These are phyloP conservation scores for Dendrocincla tyrannina DNA, from an alignment of 2,797 vertebrate species.

Conservation along the genomic window DNA sequence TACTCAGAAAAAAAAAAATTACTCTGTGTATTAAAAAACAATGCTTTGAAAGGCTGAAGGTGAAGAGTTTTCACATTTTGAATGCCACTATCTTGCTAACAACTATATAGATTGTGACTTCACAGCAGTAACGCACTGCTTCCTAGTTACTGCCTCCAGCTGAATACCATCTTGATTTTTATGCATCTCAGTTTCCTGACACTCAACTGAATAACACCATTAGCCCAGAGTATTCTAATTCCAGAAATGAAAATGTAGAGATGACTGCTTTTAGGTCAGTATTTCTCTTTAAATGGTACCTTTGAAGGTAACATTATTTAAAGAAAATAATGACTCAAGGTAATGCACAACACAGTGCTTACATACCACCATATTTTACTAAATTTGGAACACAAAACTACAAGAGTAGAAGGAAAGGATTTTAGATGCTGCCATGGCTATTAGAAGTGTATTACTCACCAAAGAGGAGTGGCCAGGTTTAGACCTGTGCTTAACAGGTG, in stretches of 20 bases:
- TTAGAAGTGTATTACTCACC: not conserved
- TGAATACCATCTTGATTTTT: not conserved
- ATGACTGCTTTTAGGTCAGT: not conserved
- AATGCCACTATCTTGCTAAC: not conserved
- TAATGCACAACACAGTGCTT: not conserved
- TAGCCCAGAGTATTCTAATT: not conserved
- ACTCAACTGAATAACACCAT: not conserved
- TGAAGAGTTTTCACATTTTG: not conserved
- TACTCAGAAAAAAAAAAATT: too few species aligned
- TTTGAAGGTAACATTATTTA: not conserved
- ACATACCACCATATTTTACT: not conserved
- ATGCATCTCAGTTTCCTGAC: not conserved
- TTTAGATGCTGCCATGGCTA: not conserved
- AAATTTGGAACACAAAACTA: not conserved
- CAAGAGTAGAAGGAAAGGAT: not conserved
- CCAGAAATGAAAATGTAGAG: not conserved
- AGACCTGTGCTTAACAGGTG: not conserved
- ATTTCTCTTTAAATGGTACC: not conserved
- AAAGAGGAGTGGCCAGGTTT: not conserved
- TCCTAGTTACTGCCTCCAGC: not conserved
- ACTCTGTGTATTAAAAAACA: not conserved
- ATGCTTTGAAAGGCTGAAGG: not conserved
- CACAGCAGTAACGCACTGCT: not conserved
- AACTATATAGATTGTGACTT: not conserved
- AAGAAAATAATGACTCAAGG: not conserved